Percentiles rank a stretch among this genome's conserved stretches.
Evolutionary conservation across 2,797 vertebrate species (phyloP).

Genomic region (Manis pentadactyla): DNA sequence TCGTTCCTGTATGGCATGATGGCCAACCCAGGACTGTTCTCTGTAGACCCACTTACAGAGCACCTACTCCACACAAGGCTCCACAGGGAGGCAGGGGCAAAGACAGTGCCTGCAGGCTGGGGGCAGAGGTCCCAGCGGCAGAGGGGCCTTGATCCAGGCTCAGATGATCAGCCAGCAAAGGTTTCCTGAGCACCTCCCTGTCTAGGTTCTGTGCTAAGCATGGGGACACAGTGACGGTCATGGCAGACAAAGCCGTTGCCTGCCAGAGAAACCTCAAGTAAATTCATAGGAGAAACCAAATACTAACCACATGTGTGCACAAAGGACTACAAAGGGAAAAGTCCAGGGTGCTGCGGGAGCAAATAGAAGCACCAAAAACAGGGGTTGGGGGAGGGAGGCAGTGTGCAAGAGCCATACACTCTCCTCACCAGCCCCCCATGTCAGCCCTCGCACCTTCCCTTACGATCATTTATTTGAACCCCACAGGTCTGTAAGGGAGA

Average conservation of each 20-base stretch:
- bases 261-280: background rate
- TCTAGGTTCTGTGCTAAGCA: background rate
- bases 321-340: background rate
- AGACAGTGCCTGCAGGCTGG: background rate
- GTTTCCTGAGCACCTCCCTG: background rate
- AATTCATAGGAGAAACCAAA: background rate
- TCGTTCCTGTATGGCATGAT: background rate
- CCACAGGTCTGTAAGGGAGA: background rate
- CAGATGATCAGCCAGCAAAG: background rate
- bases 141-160: fast-evolving
- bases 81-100: background rate
- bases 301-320: background rate
- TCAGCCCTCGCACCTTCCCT: background rate
- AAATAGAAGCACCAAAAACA: background rate
- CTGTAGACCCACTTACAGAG: background rate
- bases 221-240: background rate
- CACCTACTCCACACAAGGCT: background rate
- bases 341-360: background rate
- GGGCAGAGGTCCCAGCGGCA: background rate
- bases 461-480: background rate
- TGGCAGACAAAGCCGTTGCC: background rate
- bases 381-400: background rate
- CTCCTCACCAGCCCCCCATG: background rate
- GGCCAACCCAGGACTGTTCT: background rate
- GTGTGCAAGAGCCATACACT: fast-evolving